Evolutionary conservation across 2,797 vertebrate species (phyloP).

Genomic region (Manis javanica): DNA sequence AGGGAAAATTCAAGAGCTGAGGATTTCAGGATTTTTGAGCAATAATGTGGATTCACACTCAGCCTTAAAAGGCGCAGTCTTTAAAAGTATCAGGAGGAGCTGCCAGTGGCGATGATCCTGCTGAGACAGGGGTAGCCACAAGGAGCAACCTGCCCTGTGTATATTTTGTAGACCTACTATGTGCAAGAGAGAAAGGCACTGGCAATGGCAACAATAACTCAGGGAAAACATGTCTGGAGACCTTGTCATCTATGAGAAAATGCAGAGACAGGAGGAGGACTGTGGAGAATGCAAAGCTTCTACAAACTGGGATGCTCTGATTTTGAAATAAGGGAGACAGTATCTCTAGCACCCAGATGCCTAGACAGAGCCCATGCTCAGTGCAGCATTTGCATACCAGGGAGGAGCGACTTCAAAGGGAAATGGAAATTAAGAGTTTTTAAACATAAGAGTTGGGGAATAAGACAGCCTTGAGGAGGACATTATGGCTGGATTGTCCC

Average conservation of each 20-base stretch:
- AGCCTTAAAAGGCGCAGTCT: background rate
- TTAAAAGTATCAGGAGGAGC: background rate
- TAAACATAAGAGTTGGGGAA: background rate
- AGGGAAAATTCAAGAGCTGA: background rate
- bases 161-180: background rate
- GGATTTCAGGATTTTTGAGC: background rate
- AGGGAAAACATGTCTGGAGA: background rate
- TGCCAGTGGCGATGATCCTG: background rate
- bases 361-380: background rate
- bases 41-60: background rate
- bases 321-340: background rate
- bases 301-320: background rate
- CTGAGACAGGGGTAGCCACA: background rate
- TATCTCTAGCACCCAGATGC: background rate
- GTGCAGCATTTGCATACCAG: background rate
- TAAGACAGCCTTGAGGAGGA: too few species aligned
- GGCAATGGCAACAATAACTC: background rate
- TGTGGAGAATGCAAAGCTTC: background rate
- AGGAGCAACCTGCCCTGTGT: background rate
- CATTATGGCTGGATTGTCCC: too few species aligned
- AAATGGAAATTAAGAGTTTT: background rate
- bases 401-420: background rate
- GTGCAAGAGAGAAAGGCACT: background rate
- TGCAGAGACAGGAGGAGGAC: background rate
- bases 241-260: background rate